Base-by-base conservation (phyloP, 2,113 vertebrate genomes). In the Patagioenas fasciata region DNA sequence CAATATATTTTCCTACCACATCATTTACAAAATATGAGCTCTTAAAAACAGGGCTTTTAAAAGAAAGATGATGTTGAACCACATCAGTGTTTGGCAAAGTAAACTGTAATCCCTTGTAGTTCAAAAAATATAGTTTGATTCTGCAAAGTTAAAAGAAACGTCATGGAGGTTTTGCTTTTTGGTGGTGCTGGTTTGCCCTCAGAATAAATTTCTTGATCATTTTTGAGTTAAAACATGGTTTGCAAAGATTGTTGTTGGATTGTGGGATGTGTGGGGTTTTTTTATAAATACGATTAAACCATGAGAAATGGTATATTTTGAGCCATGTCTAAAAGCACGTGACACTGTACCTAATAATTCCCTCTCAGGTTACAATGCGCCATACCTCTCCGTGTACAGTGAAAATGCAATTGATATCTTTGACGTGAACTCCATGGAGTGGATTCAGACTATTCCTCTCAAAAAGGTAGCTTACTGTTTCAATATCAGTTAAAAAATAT, bases 371-470 rank as follows among this genome's bases (percentile, higher is more conserved):
- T 99, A 99, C 98, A 99, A 98, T 95, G 99, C 99, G 91, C 99
- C 99, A 62, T 99, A 99, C 98, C 98, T 99, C 97, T 99, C 99
- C 1, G 98, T 99, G 95, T 99, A 99, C 94, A 99, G 99, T 96
- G 99, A 99, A 97, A 99, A 99, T 38, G 99, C 99, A 13, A 98
- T 99, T 50, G 99, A 99, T 83, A 97, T 99, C 93, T 99, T 99
- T 6, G 99, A 99, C 3, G 98, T 99, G 91, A 99, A 99, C 97
- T 99, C 99, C 75, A 99, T 99, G 99, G 99, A 99, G 92, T 99
- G 99, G 99, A 99, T 99, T 94, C 99, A 99, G 95, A 99, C 99
- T 94, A 98, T 99, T 92, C 99, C 99, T 31, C 98, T 99, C 29
- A 99, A 99, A 96, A 99, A 99, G 99, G 99, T 99, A 98, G 94